Percentiles rank a stretch among this genome's conserved stretches.
Evolutionary conservation across 2,888 invertebrate species (phyloP).

Genomic region (Eulithis testata): DNA sequence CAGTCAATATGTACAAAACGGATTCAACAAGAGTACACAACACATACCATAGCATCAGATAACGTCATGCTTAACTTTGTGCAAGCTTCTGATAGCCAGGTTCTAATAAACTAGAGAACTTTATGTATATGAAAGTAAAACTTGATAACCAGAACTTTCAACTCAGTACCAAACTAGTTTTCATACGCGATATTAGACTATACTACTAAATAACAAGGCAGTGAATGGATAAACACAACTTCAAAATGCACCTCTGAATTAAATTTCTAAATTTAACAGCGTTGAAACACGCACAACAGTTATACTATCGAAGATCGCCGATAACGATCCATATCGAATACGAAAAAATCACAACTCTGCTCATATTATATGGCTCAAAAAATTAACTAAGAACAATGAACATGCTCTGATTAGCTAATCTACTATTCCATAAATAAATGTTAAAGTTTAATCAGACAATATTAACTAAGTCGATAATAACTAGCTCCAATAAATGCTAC

Average conservation of each 20-base stretch:
- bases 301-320: conserved; percentile 30
- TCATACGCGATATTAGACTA: conserved; percentile 32
- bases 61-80: conserved; percentile 48
- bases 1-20: conserved; percentile 64
- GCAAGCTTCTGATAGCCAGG: conserved; percentile 44
- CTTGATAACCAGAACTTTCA: conserved; percentile 24
- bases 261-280: conserved; percentile 28
- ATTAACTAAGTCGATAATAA: conserved; percentile 34
- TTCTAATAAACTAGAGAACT: conserved; percentile 35
- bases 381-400: conserved; percentile 28
- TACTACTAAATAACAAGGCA: conserved; percentile 53
- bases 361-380: conserved; percentile 4
- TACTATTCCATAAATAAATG: conserved; percentile 35
- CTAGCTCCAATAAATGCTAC: conserved; percentile 47
- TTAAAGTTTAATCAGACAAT: conserved; percentile 23
- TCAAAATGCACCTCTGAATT: conserved; percentile 44
- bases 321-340: conserved; percentile 18
- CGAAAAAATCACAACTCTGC: conserved; percentile 8
- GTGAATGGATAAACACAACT: conserved; percentile 53
- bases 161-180: conserved; percentile 27
- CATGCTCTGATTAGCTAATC: conserved; percentile 42
- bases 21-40: conserved; percentile 39
- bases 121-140: conserved; percentile 27
- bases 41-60: conserved; percentile 29
- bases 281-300: conserved; percentile 30